These are phyloP conservation scores for Coelogynopora nodosa DNA, from an alignment of 2,888 invertebrate genomes.

Conservation along the genomic window DNA sequence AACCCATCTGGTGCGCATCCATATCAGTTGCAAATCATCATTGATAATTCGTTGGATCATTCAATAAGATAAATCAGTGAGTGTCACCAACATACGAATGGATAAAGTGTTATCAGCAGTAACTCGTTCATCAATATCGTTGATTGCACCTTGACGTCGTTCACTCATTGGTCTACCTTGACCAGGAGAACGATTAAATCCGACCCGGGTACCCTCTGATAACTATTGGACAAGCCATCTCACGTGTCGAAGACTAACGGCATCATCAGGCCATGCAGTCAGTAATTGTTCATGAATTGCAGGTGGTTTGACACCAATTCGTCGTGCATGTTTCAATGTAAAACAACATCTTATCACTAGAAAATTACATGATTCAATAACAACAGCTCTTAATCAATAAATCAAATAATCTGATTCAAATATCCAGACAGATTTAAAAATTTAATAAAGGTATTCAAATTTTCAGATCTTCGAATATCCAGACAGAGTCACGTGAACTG, in stretches of 20 bases:
- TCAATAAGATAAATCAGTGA: conserved; percentile 12
- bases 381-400: conserved; percentile 22
- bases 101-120: conserved; percentile 23
- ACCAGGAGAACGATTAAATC: conserved; percentile 20
- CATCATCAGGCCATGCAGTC: conserved; percentile 15
- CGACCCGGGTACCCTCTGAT: conserved; percentile 6
- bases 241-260: conserved; percentile 12
- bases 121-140: conserved; percentile 14
- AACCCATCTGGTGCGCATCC: conserved; percentile 21
- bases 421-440: conserved; percentile 11
- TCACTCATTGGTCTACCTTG: conserved; percentile 31
- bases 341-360: not conserved
- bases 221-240: not conserved
- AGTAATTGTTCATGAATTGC: conserved; percentile 13
- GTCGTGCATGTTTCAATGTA: conserved; percentile 20
- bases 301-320: conserved; percentile 25
- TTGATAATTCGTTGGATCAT: conserved; percentile 24
- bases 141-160: conserved; percentile 12
- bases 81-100: conserved; percentile 21
- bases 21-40: conserved; percentile 9
- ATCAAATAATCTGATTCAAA: conserved; percentile 23
- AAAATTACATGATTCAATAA: conserved; percentile 11
- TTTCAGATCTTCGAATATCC: too few species aligned
- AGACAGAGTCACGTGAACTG: too few species aligned
- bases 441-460: too few species aligned